phyloP scores from a whole-genome alignment of 1,140 invertebrate genomes.

The Bradysia coprophila region DNA sequence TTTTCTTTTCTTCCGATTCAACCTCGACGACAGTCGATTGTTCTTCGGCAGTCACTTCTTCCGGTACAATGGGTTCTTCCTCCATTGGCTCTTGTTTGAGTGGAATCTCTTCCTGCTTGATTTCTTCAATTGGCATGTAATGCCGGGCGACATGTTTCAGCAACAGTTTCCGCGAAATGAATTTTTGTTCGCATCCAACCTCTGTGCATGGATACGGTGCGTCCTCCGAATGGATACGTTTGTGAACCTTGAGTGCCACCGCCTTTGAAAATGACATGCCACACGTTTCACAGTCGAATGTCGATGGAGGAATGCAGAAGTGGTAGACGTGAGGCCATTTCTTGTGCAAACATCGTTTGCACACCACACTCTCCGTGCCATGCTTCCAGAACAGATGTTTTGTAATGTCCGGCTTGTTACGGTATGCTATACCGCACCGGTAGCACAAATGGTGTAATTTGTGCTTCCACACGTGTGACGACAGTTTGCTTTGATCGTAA shows the following conservation, averaged over 20 bases:
- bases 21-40: constrained; percentile 16
- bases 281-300: constrained; percentile 65
- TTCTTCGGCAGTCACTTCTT: constrained; percentile 9
- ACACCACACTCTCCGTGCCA: constrained; percentile 66
- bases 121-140: constrained; percentile 8
- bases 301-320: constrained; percentile 60
- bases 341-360: constrained; percentile 68
- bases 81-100: neutral
- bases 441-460: constrained; percentile 71
- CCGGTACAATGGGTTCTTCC: constrained; percentile 10
- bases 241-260: constrained; percentile 64
- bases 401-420: constrained; percentile 69
- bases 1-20: constrained; percentile 26
- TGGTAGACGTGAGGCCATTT: constrained; percentile 83
- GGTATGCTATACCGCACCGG: constrained; percentile 64
- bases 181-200: constrained; percentile 46
- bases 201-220: constrained; percentile 48
- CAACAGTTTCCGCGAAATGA: constrained; percentile 63
- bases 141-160: constrained; percentile 42
- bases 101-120: neutral
- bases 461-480: constrained; percentile 75
- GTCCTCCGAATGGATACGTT: constrained; percentile 52
- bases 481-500: constrained; percentile 47
- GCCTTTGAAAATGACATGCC: constrained; percentile 49
- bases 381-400: constrained; percentile 84